Conservation (phyloP, 2,113 vertebrate genomes). For the Rhegmatorhina hoffmannsi region DNA sequence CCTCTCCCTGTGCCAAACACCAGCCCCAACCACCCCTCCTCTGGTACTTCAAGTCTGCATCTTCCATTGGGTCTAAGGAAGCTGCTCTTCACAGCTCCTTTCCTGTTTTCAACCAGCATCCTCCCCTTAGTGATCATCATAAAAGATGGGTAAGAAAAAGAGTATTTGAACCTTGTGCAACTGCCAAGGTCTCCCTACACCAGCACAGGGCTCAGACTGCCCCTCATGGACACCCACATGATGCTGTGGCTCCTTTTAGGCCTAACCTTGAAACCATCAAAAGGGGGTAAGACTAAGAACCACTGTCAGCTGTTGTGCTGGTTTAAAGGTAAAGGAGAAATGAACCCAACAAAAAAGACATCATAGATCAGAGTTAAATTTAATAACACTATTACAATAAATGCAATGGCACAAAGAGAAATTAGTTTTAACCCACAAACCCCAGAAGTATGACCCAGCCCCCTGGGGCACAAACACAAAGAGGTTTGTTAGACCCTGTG, state of each 20-base stretch:
- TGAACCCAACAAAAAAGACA: no score
- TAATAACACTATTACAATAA: no score
- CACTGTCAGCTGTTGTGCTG: no score
- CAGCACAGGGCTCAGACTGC: not conserved
- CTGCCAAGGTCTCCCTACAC: not conserved
- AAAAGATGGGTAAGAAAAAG: not conserved
- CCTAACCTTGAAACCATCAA: not conserved
- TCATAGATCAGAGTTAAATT: no score
- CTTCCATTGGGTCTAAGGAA: not conserved
- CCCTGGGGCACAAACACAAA: no score
- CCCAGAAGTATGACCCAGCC: no score
- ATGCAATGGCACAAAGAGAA: no score
- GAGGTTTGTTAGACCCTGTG: no score
- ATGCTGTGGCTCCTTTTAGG: not conserved
- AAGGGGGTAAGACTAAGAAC: not conserved
- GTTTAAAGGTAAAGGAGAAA: no score
- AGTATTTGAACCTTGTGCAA: not conserved
- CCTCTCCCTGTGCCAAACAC: not conserved
- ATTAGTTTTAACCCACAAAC: no score
- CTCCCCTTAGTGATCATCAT: not conserved
- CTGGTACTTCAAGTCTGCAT: not conserved
- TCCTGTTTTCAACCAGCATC: not conserved
- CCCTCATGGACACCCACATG: not conserved
- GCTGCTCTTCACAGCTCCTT: not conserved
- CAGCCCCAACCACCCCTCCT: not conserved